Conservation (phyloP, 2,113 vertebrate species). For the Megalops atlanticus region DNA sequence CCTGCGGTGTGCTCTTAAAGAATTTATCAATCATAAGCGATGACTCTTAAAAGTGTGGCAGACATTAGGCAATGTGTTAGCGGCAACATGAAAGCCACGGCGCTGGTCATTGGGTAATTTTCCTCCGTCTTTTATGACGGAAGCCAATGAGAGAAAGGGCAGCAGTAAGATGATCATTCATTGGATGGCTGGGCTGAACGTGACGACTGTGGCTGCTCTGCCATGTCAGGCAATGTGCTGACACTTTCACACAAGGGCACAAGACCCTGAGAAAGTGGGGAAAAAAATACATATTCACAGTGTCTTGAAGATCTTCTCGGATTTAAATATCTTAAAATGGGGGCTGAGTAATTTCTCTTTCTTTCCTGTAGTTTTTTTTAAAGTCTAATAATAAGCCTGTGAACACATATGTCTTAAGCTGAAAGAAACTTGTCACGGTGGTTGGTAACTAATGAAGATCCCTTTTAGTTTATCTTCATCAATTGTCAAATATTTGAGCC, state of each 20-base stretch:
- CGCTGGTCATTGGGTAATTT: background rate
- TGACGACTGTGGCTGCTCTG: background rate
- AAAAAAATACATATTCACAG: constrained; percentile 18
- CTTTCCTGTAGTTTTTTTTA: constrained; percentile 75
- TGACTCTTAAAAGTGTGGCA: background rate
- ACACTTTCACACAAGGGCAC: background rate
- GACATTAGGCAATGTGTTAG: background rate
- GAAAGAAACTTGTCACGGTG: constrained; percentile 83
- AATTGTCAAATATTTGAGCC: constrained; percentile 99
- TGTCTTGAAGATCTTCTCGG: constrained; percentile 18
- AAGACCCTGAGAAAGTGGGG: constrained; percentile 2
- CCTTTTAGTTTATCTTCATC: constrained; percentile 95
- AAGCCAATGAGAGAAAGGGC: background rate
- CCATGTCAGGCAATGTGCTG: background rate
- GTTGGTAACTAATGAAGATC: constrained; percentile 91
- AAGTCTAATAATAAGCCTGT: constrained; percentile 79
- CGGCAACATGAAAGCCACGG: background rate
- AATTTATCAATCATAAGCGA: background rate
- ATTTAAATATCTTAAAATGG: constrained; percentile 19
- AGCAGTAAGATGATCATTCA: background rate
- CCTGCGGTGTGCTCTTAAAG: no score
- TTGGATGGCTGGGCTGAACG: background rate
- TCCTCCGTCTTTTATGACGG: background rate
- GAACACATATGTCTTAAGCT: constrained; percentile 76
- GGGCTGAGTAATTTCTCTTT: constrained; percentile 37